phyloP scores from a whole-genome alignment of 53 echinoderm and acorn worm genomes.

The Arbacia lixula region DNA sequence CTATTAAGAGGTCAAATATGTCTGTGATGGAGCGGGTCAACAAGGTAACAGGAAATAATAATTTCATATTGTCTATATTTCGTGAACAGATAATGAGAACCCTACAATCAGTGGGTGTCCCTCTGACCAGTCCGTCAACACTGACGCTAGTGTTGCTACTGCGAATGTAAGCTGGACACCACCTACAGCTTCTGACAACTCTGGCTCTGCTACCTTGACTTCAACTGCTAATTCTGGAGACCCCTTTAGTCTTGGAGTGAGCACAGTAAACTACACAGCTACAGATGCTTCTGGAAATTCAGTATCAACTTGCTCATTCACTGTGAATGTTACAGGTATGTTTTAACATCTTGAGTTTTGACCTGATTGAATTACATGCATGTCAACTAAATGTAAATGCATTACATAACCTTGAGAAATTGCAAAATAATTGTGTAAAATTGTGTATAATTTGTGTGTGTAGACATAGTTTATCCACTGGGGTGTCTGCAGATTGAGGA shows the following conservation, averaged over 20 bases:
- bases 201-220: background rate
- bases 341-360: no score
- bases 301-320: background rate
- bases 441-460: no score
- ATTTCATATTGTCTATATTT: no score
- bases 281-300: background rate
- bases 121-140: background rate
- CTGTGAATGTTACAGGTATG: conserved; percentile 14
- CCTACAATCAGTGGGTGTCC: conserved; percentile 64
- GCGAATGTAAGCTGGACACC: conserved; percentile 3
- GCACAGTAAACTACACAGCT: conserved; percentile 8
- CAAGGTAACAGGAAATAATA: no score
- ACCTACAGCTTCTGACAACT: conserved; percentile 29
- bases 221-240: conserved; percentile 4
- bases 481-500: no score
- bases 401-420: no score
- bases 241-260: conserved; percentile 13
- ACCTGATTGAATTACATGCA: no score
- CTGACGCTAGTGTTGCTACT: background rate
- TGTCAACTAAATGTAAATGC: no score
- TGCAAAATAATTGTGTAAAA: no score
- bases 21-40: no score
- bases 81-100: conserved; percentile 48
- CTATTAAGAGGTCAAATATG: no score
- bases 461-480: no score